Conservation (phyloP, 2,888 invertebrate genomes). For the Drosophila aldrichi region DNA sequence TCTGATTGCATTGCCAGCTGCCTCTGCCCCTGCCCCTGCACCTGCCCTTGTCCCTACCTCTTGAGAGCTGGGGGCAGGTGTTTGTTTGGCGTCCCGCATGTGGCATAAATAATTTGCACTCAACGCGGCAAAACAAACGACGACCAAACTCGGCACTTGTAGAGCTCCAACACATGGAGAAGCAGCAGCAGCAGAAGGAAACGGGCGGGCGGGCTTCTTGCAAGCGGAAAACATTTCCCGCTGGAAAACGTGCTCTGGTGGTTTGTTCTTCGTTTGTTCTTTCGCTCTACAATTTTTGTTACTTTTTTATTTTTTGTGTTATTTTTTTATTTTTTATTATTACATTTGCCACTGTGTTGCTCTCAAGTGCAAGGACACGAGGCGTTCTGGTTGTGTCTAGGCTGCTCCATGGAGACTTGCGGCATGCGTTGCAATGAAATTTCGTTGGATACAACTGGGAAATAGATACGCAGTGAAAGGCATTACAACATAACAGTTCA, state of each 20-base stretch:
- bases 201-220: neutral
- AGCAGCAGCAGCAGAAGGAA: too few species aligned
- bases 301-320: neutral
- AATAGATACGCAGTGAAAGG: neutral
- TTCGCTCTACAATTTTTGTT: constrained; percentile 21
- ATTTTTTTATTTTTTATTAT: constrained; percentile 22
- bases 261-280: constrained; percentile 36
- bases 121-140: constrained; percentile 66
- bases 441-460: neutral
- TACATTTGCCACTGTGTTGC: constrained; percentile 63
- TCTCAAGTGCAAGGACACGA: constrained; percentile 77
- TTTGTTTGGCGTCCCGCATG: constrained; percentile 55
- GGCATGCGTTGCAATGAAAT: constrained; percentile 11
- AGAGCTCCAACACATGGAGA: constrained; percentile 27
- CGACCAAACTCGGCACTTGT: constrained; percentile 68
- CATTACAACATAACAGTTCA: neutral
- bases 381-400: constrained; percentile 12
- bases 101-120: constrained; percentile 81
- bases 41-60: constrained; percentile 1
- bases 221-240: constrained; percentile 39
- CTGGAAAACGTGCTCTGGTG: constrained; percentile 41
- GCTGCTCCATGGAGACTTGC: constrained; percentile 4
- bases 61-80: constrained; percentile 28
- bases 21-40: constrained; percentile 33
- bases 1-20: constrained; percentile 61